Evolutionary conservation across 2,797 vertebrate species (phyloP).

Genomic region (Siniperca undulata): DNA sequence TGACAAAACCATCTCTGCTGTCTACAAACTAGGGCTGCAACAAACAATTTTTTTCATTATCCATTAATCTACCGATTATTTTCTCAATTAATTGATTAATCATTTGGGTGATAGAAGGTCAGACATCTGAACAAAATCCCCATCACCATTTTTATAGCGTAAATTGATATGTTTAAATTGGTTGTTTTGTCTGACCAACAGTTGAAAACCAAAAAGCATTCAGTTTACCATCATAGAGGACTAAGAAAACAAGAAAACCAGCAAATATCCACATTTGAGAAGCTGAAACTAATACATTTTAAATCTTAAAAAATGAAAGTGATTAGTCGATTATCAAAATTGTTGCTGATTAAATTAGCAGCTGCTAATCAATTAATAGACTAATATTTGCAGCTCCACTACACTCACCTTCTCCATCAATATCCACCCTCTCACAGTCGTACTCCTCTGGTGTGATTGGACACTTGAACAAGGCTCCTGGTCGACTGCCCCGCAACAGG

Average conservation of each 20-base stretch:
- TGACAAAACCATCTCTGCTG: background rate
- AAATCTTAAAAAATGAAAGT: background rate
- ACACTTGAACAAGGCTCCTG: conserved; percentile 93
- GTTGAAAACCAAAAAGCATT: background rate
- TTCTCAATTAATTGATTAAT: background rate
- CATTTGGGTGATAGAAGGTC: background rate
- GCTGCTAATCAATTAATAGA: background rate
- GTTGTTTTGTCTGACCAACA: conserved; percentile 1
- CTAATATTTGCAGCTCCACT: background rate
- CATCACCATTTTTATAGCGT: background rate
- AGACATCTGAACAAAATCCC: background rate
- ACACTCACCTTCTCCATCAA: conserved; percentile 89
- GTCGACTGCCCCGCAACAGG: conserved; percentile 85
- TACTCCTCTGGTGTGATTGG: conserved; percentile 90
- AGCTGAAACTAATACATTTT: background rate
- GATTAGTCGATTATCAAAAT: background rate
- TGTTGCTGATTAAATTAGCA: background rate
- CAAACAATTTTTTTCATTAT: background rate
- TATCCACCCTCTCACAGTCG: conserved; percentile 92
- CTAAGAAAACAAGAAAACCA: background rate
- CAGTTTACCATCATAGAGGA: accelerated
- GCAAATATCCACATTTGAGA: background rate
- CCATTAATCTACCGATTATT: background rate
- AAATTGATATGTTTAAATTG: background rate
- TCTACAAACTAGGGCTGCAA: background rate